Conservation (phyloP, 2,888 invertebrate genomes). For the Melinopterus prodromus region DNA sequence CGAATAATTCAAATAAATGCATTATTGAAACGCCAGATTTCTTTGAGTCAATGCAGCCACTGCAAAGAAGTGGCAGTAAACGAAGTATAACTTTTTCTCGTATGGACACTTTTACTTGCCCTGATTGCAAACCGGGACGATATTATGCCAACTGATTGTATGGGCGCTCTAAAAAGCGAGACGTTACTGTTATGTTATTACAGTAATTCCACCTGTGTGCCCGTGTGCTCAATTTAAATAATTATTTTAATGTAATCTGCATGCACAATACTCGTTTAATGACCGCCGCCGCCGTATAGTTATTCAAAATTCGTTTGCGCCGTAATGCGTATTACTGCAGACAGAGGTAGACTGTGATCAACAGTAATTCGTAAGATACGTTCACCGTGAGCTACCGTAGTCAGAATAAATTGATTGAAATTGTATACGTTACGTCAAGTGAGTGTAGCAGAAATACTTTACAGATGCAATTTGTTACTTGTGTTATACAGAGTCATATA, state of each 20-base stretch:
- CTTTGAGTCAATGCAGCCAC: too few relatives aligned
- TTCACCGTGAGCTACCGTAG: background rate
- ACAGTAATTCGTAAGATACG: too few relatives aligned
- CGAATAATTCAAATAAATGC: too few relatives aligned
- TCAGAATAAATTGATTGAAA: slow-evolving; percentile 6
- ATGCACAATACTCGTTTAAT: slow-evolving; percentile 5
- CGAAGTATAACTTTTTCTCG: too few relatives aligned
- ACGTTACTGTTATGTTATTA: slow-evolving; percentile 15
- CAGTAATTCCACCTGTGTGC: slow-evolving; percentile 18
- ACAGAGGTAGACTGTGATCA: too few relatives aligned
- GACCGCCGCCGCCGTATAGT: background rate
- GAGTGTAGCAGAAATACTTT: too few relatives aligned
- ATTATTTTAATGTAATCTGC: slow-evolving; percentile 28
- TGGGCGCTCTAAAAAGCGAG: background rate
- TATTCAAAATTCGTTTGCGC: background rate
- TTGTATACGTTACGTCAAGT: background rate
- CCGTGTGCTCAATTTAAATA: slow-evolving; percentile 20
- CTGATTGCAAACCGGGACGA: background rate
- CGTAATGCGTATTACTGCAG: background rate
- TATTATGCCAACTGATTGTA: slow-evolving; percentile 21
- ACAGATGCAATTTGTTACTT: too few relatives aligned
- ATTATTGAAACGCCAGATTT: too few relatives aligned
- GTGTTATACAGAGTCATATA: too few relatives aligned
- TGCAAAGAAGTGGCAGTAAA: too few relatives aligned
- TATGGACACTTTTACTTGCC: too few relatives aligned